These are phyloP conservation scores for Synergus japonicus DNA, from an alignment of 2,888 invertebrate genomes.

Conservation along the genomic window DNA sequence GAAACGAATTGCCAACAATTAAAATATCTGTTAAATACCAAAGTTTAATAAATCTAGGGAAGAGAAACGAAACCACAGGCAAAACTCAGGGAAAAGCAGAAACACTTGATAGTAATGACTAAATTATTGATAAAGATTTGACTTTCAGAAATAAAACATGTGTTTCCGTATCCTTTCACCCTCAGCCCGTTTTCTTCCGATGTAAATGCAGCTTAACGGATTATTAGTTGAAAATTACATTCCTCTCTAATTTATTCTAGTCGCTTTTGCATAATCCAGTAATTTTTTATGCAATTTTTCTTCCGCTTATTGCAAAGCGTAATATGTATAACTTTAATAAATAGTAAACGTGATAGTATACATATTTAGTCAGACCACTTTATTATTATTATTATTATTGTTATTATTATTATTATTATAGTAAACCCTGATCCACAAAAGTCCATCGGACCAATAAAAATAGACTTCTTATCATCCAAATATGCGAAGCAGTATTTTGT, in stretches of 20 bases:
- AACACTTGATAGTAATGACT: background rate
- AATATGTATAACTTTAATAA: slow-evolving; percentile 24
- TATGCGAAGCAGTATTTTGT: slow-evolving; percentile 34
- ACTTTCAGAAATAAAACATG: background rate
- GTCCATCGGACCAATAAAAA: slow-evolving; percentile 38
- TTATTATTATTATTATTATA: slow-evolving; percentile 22
- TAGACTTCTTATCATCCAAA: slow-evolving; percentile 28
- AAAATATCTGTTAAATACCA: slow-evolving; percentile 5
- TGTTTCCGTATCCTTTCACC: background rate
- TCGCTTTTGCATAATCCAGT: background rate
- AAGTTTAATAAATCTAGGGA: background rate
- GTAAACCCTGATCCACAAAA: slow-evolving; percentile 37
- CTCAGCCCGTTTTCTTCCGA: slow-evolving; percentile 6
- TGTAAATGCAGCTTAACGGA: background rate
- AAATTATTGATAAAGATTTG: background rate
- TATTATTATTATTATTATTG: slow-evolving; percentile 47
- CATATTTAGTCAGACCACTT: slow-evolving; percentile 48
- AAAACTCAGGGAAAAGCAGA: slow-evolving; percentile 1
- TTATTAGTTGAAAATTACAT: slow-evolving; percentile 27
- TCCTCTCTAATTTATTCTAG: slow-evolving; percentile 10
- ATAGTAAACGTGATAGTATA: slow-evolving; percentile 45
- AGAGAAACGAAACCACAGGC: slow-evolving; percentile 2
- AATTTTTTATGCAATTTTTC: background rate
- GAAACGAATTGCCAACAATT: background rate
- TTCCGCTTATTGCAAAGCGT: background rate